Evolutionary conservation across 2,113 vertebrate species (phyloP).

Genomic region (Dascyllus trimaculatus): DNA sequence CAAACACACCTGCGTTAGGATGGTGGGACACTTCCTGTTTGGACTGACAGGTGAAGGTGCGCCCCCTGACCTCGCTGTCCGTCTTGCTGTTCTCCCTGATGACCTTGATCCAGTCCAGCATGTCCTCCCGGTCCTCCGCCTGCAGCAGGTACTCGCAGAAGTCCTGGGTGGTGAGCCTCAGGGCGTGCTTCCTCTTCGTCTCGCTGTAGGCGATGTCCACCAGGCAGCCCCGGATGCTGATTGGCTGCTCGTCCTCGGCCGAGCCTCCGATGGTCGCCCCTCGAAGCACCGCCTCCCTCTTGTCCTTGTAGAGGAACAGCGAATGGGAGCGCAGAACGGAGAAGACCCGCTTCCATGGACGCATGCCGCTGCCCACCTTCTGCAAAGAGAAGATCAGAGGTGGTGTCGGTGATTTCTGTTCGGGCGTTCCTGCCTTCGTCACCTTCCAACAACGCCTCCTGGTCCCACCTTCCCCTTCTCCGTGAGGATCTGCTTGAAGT

Average conservation of each 20-base stretch:
- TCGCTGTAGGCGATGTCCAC: constrained; percentile 99
- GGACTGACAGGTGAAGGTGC: neutral
- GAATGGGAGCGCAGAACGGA: constrained; percentile 92
- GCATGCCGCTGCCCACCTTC: constrained; percentile 95
- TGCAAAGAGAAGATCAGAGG: constrained; percentile 56
- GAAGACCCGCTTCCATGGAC: constrained; percentile 95
- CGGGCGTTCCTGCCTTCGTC: accelerated
- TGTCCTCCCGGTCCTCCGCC: constrained; percentile 97
- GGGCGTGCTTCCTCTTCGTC: constrained; percentile 96
- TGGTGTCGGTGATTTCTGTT: neutral
- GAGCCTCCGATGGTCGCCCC: constrained; percentile 80
- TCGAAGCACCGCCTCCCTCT: constrained; percentile 91
- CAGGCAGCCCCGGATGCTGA: constrained; percentile 96
- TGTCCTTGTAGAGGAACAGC: constrained; percentile 96
- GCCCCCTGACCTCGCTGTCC: constrained; percentile 93
- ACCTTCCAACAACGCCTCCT: neutral
- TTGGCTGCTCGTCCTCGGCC: constrained; percentile 93
- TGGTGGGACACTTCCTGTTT: neutral
- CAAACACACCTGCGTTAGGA: constrained; percentile 20
- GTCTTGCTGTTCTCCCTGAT: constrained; percentile 96
- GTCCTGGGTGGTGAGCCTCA: constrained; percentile 98
- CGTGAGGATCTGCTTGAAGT: constrained; percentile 96
- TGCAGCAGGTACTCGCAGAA: constrained; percentile 99
- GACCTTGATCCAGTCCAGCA: constrained; percentile 97
- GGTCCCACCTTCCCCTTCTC: constrained; percentile 95